Base-by-base conservation (phyloP, 2,113 vertebrate species). In the Epinephelus lanceolatus region DNA sequence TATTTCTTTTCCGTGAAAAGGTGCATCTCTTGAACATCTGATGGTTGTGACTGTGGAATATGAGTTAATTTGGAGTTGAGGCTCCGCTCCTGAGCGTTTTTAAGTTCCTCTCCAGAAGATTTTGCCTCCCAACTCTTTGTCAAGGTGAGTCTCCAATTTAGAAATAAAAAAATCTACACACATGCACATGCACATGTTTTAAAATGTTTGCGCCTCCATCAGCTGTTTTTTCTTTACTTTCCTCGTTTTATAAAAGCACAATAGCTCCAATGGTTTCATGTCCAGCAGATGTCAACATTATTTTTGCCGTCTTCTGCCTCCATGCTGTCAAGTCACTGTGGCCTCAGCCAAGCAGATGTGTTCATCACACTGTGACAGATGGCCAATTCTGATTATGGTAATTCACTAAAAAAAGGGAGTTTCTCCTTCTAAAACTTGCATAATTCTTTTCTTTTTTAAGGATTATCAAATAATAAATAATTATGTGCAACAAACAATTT, bases 331-430 rank as follows among this genome's bases (percentile, higher is more conserved):
- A 86, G 84, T 92, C 88, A 74, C 56, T 71, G 21, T 21, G 89
- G 78, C 80, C 77, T 85, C 40, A 90, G 88, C 78, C 76, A 76
- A 93, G 86, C 94, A 94, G 94, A 94, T 93, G 94, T 93, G 92
- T 93, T 93, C 85, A 90, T 92, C 92, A 90, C 93, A 90, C 86
- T 88, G 80, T 91, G 93, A 94, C 95, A 95, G 95, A 95, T 95
- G 95, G 95, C 89, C 88, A 66, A 79, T 85, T 94, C 89, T 93
- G 83, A 91, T 90, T 93, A 92, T 94, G 94, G 86, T 93, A 88
- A 93, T 93, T 90, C 90, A 76, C 81, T 71, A 84, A 57, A 84
- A 57, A 84, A 76, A 40, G n/a, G 27, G 19, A 40, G 56, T 60
- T 86, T 80, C 45, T 82, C 23, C n/a, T 55, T 40, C 37, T 18